Percentiles rank a stretch among this genome's conserved stretches.
Evolutionary conservation across 2,113 vertebrate genomes (phyloP).

Genomic region (Seriola quinqueradiata): DNA sequence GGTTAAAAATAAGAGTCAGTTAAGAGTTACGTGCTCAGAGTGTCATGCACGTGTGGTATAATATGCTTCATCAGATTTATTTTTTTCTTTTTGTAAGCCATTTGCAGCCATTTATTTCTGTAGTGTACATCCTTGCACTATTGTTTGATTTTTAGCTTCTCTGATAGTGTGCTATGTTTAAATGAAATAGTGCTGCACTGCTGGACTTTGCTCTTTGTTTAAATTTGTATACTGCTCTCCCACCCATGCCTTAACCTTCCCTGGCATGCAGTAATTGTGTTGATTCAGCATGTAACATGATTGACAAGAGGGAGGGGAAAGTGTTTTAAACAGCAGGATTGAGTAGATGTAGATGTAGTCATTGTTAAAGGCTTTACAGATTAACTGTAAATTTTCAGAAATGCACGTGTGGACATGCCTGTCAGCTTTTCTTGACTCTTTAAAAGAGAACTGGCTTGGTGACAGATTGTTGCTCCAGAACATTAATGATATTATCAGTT

Average conservation of each 20-base stretch:
- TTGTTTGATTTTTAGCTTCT: neutral
- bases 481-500: neutral
- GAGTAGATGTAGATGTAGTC: neutral
- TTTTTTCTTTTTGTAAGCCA: neutral
- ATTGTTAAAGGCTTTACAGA: neutral
- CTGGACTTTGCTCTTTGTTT: constrained; percentile 67
- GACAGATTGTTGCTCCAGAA: neutral
- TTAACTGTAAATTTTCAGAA: neutral
- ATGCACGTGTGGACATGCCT: neutral
- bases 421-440: neutral
- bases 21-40: neutral
- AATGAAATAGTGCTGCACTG: constrained; percentile 9
- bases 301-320: constrained; percentile 12
- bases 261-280: constrained; percentile 26
- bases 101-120: neutral
- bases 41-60: neutral
- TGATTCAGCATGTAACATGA: constrained; percentile 46
- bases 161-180: neutral
- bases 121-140: too few species aligned
- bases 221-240: constrained; percentile 39
- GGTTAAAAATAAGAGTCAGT: constrained; percentile 11
- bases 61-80: neutral
- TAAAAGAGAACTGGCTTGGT: neutral
- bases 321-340: neutral
- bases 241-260: constrained; percentile 32